Evolutionary conservation across 2,797 vertebrate species (phyloP), one percentile per base, ranked within the genome.

Genomic region (Urosaurus nigricauda): DNA sequence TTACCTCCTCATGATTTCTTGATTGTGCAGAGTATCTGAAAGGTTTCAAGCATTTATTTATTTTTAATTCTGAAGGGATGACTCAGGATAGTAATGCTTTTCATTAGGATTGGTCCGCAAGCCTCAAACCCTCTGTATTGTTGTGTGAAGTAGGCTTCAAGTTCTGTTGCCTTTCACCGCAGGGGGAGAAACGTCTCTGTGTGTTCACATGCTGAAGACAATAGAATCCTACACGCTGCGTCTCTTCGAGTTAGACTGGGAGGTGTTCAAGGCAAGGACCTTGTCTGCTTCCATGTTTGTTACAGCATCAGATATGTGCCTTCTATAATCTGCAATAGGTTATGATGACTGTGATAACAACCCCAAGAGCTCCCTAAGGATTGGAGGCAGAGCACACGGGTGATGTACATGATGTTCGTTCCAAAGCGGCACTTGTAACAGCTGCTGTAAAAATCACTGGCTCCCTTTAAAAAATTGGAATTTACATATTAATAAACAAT

Each of bases 181-280:
- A 0, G 2, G 26, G 21, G n/a, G n/a, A 6, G 53, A 2, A 2
- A 6, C 35, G 17, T 84, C 63, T 83, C 80, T 56, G 13, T 63
- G 47, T 81, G 58, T 73, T 85, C 53, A 35, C 0, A 0, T 8
- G 19, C 17, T 60, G 71, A 81, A 53, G 0, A 0, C 35, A 51
- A 6, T 78, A 58, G 29, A 58, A n/a, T 65, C 53, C 32, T 74
- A 35, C 0, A 77, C 80, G 17, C 63, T 0, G 0, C 0, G 16
- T 84, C 58, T 29, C 83, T 79, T 40, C 56, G 71, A 63, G 47
- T 47, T 89, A 11, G 8, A 78, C 26, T 0, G 13, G 26, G 83
- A 73, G 11, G 0, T 0, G 8, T 47, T 6, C 26, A 74, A 74
- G 70, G 58, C 70, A 60, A 83, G 19, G 11, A 26, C 11, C 4